Evolutionary conservation across 1,140 invertebrate genomes (phyloP), one percentile per base, ranked within the genome.

Genomic region (Kradibia gibbosae): DNA sequence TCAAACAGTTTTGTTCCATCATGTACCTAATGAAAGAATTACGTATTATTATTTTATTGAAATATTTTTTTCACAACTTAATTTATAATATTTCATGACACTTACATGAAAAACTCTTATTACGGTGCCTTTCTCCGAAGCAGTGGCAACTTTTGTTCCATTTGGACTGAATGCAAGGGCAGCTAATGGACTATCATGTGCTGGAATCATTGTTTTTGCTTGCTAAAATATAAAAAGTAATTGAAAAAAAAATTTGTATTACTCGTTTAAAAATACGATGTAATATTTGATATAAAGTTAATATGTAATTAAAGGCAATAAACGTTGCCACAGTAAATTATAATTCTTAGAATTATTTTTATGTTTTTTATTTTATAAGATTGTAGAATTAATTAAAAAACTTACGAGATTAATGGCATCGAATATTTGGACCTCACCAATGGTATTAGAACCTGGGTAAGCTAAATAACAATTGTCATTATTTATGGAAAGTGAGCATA

Each of bases 341-440:
- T 53, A 53, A 8, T 22, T 17, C 3, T 3, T 65, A 20, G 7
- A 65, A 36, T 20, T 20, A 45, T 13, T 45, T 45, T 45, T 8
- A 45, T 8, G 13, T 45, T 45, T 13, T 45, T 45, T 45, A 45
- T 45, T 8, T 45, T n/a, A n/a, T n/a, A n/a, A n/a, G n/a, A n/a
- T n/a, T n/a, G n/a, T n/a, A n/a, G n/a, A n/a, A 50, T 45, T 48
- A 50, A 72, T 50, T 50, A 74, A 72, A 7, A 75, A 81, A 93
- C 93, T 93, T 92, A 97, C 96, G 91, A 99, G 93, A 92, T 99
- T 98, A 82, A 96, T 95, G 60, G 97, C 97, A 93, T 99, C 99
- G 90, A 99, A 99, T 88, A 99, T 98, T 92, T 99, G 98, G 67
- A 99, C 97, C 93, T 99, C 97, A 25, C 98, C 98, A 80, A 96